These are phyloP conservation scores for Galeopterus variegatus DNA, from an alignment of 2,113 vertebrate genomes.

Conservation along the genomic window DNA sequence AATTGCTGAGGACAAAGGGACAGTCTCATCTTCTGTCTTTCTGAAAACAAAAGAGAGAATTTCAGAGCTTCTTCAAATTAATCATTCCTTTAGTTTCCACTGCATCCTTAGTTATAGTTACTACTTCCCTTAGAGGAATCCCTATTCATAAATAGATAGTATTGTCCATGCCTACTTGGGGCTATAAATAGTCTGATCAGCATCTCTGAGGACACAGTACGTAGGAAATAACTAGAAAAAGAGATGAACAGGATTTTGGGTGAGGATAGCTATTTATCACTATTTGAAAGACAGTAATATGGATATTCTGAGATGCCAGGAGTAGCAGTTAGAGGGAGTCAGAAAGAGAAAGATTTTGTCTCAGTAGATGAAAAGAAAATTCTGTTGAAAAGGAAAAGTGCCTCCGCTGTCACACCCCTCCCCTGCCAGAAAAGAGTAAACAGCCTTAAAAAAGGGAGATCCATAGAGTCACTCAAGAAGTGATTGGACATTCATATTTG, in stretches of 20 bases:
- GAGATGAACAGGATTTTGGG: neutral
- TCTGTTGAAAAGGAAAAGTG: neutral
- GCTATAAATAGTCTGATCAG: neutral
- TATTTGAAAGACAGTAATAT: neutral
- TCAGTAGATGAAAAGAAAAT: neutral
- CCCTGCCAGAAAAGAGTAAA: neutral
- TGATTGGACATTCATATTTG: neutral
- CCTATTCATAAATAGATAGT: neutral
- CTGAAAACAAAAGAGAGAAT: neutral
- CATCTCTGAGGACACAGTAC: neutral
- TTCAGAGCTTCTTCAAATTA: neutral
- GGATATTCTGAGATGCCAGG: neutral
- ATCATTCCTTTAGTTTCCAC: neutral
- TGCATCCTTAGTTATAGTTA: neutral
- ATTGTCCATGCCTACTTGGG: neutral
- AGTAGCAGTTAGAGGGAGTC: neutral
- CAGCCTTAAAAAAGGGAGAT: neutral
- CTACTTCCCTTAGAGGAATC: neutral
- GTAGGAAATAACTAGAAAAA: neutral
- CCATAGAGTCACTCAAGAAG: neutral
- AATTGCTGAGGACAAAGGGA: neutral
- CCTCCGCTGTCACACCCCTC: rapidly evolving
- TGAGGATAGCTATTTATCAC: neutral
- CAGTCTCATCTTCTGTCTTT: neutral
- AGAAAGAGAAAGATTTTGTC: neutral